Conservation (phyloP, 2,113 vertebrate genomes). For the Tragelaphus strepsiceros region DNA sequence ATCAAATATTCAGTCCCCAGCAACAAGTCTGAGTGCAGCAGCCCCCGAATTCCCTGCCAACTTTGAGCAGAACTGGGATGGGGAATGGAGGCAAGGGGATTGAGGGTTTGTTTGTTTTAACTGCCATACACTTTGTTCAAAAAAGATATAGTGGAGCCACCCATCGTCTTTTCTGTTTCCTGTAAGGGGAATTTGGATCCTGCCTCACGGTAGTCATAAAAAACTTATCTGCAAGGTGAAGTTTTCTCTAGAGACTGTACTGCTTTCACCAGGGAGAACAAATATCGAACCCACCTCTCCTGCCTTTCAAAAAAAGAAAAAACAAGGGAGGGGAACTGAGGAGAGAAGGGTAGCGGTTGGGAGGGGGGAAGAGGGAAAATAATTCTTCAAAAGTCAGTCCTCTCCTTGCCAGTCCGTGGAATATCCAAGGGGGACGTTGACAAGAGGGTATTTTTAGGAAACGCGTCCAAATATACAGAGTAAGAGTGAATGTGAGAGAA, state of each 20-base stretch:
- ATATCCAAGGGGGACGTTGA: conserved; percentile 69
- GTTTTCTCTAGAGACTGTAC: conserved; percentile 31
- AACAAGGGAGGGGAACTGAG: conserved; percentile 34
- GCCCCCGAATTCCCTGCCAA: background rate
- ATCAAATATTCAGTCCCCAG: background rate
- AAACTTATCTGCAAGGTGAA: conserved; percentile 17
- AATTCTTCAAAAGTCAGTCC: conserved; percentile 65
- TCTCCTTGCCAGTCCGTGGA: conserved; percentile 61
- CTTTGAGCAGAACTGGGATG: background rate
- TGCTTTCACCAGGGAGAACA: conserved; percentile 44
- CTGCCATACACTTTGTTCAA: background rate
- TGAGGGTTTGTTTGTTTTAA: background rate
- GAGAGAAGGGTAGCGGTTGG: background rate
- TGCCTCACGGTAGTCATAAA: background rate
- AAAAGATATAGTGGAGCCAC: background rate
- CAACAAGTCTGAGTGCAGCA: conserved; percentile 63
- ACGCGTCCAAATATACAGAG: conserved; percentile 79
- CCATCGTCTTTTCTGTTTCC: background rate
- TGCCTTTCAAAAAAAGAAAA: conserved; percentile 31
- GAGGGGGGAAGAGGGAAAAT: conserved; percentile 51
- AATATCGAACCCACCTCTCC: conserved; percentile 57
- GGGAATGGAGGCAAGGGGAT: background rate
- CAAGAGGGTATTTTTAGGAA: conserved; percentile 79
- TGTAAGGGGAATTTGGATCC: background rate
- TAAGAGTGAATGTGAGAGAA: conserved; percentile 77